A percentile compares a stretch with the other conserved stretches of the same genome.
Conservation (phyloP, 2,888 invertebrate species). For the Mellilla xanthometata region DNA sequence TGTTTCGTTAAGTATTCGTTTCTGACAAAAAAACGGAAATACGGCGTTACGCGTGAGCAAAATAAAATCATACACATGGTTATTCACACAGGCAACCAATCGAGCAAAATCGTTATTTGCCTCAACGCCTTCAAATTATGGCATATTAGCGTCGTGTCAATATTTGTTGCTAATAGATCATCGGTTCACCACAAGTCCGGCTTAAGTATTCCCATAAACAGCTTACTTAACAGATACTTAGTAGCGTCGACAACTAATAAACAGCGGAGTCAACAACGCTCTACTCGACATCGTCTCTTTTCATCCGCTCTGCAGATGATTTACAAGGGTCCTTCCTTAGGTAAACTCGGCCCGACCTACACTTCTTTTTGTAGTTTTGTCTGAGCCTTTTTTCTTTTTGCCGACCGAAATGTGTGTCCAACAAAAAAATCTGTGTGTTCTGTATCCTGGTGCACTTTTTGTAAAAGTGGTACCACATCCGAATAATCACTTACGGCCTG, state of each 20-base stretch:
- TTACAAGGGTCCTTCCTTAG: constrained; percentile 82
- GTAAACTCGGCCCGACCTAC: constrained; percentile 76
- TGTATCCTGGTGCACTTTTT: constrained; percentile 80
- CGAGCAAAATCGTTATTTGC: constrained; percentile 12
- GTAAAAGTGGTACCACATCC: constrained; percentile 79
- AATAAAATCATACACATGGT: too few relatives aligned
- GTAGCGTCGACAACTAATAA: constrained; percentile 75
- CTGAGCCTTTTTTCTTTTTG: constrained; percentile 73
- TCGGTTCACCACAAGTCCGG: constrained; percentile 42
- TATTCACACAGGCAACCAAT: constrained; percentile 3
- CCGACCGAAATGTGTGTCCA: constrained; percentile 70
- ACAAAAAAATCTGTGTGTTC: constrained; percentile 75
- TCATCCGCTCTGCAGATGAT: constrained; percentile 76
- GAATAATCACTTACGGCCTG: constrained; percentile 78
- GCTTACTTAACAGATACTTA: constrained; percentile 75
- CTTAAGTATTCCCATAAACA: constrained; percentile 65
- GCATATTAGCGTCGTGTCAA: constrained; percentile 21
- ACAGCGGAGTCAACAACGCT: constrained; percentile 77
- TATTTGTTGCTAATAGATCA: constrained; percentile 37
- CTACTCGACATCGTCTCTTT: constrained; percentile 65
- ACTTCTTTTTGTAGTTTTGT: constrained; percentile 79
- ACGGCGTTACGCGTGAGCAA: too few relatives aligned
- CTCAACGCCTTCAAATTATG: constrained; percentile 11
- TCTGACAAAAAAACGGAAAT: not conserved
- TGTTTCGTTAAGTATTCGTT: not conserved